These are phyloP conservation scores for Palythoa grandis DNA, from an alignment of 92 coral and sea anemone species.

Conservation along the genomic window DNA sequence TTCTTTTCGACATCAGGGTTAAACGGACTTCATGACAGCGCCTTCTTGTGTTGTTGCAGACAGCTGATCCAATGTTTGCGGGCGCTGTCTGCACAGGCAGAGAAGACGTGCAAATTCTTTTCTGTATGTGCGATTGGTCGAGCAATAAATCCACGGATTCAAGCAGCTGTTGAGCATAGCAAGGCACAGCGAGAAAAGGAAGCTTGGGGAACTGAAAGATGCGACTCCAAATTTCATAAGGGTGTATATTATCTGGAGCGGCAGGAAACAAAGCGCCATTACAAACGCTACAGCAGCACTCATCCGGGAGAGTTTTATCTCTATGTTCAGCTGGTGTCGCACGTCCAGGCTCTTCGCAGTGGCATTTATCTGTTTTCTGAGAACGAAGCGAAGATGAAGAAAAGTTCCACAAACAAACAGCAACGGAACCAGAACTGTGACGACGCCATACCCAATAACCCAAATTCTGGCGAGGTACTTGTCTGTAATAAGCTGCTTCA, in stretches of 20 bases:
- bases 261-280: constrained; percentile 23
- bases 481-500: constrained; percentile 16
- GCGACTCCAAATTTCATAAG: constrained; percentile 18
- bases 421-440: constrained; percentile 12
- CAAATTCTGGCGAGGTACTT: background rate
- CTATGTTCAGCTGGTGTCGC: background rate
- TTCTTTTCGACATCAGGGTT: background rate
- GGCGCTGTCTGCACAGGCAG: constrained; percentile 2
- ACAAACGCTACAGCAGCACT: constrained; percentile 9
- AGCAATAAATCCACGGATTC: constrained; percentile 31
- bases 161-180: constrained; percentile 36
- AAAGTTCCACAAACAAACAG: constrained; percentile 11
- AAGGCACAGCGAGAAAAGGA: background rate
- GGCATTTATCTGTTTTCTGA: background rate
- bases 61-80: constrained; percentile 6
- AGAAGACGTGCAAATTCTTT: constrained; percentile 12
- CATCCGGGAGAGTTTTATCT: constrained; percentile 26
- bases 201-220: background rate
- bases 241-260: constrained; percentile 16
- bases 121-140: constrained; percentile 17
- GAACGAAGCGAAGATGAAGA: constrained; percentile 24
- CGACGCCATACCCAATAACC: constrained; percentile 21
- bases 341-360: background rate
- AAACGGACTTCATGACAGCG: constrained; percentile 6
- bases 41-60: background rate